Percentiles rank a stretch among this genome's conserved stretches.
phyloP scores from a whole-genome alignment of 1,140 invertebrate genomes.

The Cydia splendana region DNA sequence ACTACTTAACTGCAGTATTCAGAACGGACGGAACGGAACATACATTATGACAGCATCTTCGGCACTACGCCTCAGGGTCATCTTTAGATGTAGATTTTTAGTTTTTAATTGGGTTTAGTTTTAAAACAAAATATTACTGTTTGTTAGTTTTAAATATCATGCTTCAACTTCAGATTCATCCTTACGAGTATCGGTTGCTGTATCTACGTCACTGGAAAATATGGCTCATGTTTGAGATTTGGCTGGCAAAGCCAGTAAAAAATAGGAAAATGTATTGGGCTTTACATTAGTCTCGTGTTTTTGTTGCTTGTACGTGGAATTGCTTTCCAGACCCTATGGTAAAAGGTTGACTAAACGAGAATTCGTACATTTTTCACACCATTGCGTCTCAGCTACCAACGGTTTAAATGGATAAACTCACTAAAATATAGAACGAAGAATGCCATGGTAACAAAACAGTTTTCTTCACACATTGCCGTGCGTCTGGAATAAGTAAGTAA shows the following conservation, averaged over 20 bases:
- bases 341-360: background rate
- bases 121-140: too few relatives aligned
- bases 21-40: too few relatives aligned
- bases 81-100: too few relatives aligned
- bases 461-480: background rate
- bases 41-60: too few relatives aligned
- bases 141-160: too few relatives aligned
- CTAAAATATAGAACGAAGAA: background rate
- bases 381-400: background rate
- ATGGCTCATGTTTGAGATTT: background rate
- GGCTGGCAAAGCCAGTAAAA: conserved; percentile 42
- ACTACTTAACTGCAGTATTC: too few relatives aligned
- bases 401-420: background rate
- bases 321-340: background rate
- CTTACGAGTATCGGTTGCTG: too few relatives aligned
- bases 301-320: conserved; percentile 41
- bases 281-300: conserved; percentile 46
- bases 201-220: too few relatives aligned
- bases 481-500: background rate
- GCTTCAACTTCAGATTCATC: too few relatives aligned
- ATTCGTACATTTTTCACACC: background rate
- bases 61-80: too few relatives aligned
- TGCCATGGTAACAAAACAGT: background rate
- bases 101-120: too few relatives aligned
- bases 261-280: conserved; percentile 47